A percentile compares a stretch with the other conserved stretches of the same genome.
These are phyloP conservation scores for Mastigias papua DNA, from an alignment of 30 jellyfish, hydroid and myxozoan species.

Conservation along the genomic window DNA sequence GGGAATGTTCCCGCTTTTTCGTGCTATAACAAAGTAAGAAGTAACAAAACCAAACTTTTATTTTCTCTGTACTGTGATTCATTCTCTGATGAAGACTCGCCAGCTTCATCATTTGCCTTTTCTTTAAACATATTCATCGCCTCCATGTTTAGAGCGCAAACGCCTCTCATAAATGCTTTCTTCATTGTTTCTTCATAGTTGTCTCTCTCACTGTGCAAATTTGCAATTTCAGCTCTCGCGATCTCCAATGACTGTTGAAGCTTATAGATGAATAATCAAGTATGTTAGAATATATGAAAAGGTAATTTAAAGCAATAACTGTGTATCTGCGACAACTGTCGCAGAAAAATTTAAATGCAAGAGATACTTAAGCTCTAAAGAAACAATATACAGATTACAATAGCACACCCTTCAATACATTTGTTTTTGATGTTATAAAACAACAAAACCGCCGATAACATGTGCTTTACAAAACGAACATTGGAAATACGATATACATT, in stretches of 20 bases:
- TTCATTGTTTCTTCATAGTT: conserved; percentile 94
- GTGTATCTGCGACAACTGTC: too few species aligned
- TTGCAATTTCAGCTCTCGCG: conserved; percentile 89
- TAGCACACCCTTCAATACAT: too few species aligned
- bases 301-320: not conserved
- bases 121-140: conserved; percentile 95
- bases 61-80: not conserved
- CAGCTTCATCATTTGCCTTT: conserved; percentile 65
- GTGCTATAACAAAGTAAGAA: too few species aligned
- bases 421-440: too few species aligned
- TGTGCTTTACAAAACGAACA: too few species aligned
- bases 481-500: too few species aligned
- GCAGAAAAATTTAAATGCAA: too few species aligned
- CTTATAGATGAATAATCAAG: conserved; percentile 7
- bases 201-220: conserved; percentile 92
- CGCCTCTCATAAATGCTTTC: conserved; percentile 98
- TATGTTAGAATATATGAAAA: not conserved
- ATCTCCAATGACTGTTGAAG: conserved; percentile 80
- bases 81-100: not conserved
- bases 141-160: conserved; percentile 96
- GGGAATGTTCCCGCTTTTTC: too few species aligned
- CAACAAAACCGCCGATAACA: too few species aligned
- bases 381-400: too few species aligned
- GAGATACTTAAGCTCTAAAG: too few species aligned
- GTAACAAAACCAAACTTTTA: not conserved